Percentiles rank a stretch among this genome's conserved stretches.
phyloP scores from a whole-genome alignment of 2,888 invertebrate genomes.

The Spisula solida region DNA sequence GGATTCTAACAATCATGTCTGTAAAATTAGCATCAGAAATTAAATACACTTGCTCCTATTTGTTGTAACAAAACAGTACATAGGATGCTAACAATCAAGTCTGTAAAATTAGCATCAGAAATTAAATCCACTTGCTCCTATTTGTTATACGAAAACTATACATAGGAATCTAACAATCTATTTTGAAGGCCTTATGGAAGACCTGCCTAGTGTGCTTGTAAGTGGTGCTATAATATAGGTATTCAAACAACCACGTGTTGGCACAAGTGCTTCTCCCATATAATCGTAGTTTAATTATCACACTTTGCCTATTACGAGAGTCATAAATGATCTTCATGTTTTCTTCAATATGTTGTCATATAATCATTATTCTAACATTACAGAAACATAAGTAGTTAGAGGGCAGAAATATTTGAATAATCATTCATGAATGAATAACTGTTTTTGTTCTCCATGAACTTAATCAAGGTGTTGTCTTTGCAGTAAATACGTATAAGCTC shows the following conservation, averaged over 20 bases:
- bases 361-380: not conserved
- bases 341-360: not conserved
- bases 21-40: too few species aligned
- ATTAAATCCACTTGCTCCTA: too few species aligned
- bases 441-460: not conserved
- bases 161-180: too few species aligned
- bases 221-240: not conserved
- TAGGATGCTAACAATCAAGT: too few species aligned
- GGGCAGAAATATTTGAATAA: slow-evolving; percentile 2
- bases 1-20: too few species aligned
- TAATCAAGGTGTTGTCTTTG: not conserved
- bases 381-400: not conserved
- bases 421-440: not conserved
- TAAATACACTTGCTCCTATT: too few species aligned
- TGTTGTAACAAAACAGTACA: too few species aligned
- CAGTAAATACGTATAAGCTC: not conserved
- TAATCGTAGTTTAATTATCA: not conserved
- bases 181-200: not conserved
- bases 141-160: too few species aligned
- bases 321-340: not conserved
- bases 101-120: too few species aligned
- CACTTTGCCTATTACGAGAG: not conserved
- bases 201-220: not conserved
- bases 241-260: not conserved
- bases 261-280: not conserved